Base-by-base conservation (phyloP, 2,113 vertebrate genomes). In the Tiliqua scincoides region DNA sequence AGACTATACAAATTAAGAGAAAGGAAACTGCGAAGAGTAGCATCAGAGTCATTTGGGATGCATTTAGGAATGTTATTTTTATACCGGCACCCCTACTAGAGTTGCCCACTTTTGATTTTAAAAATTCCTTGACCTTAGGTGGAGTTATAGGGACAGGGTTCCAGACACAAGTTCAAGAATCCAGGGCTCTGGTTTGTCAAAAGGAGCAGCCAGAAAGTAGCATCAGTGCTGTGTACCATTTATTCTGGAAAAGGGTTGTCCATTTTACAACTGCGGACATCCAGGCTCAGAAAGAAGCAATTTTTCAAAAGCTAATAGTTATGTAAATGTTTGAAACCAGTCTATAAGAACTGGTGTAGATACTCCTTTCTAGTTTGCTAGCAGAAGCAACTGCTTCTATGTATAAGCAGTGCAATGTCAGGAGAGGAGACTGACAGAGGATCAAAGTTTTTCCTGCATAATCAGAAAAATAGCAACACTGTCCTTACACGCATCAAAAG, bases 21-120 rank as follows among this genome's bases (percentile, higher is more conserved):
- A 75, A 74, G 25, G 72, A 75, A 74, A 72, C 80, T 88, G 87
- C 82, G 87, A 88, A 86, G 87, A 80, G 61, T 35, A 73, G 80
- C 80, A 88, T 68, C 12, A 15, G 10, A 57, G 17, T 57, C 12
- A 32, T 68, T 54, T 54, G 21, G 18, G 65, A 82, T 48, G n/a
- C 0, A 52, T 75, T 54, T 35, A 87, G 30, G 86, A 92, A 59
- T 27, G 65, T 11, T 21, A 21, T 43, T 67, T 48, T 81, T n/a
- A 67, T 48, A 43, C 40, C 32, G 27, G 18, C 1, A 63, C 43
- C 3, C 25, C 59, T 27, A 8, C 30, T 79, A 63, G 35, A 27
- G 25, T 35, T 65, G 23, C 3, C 4, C 12, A 43, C 61, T 63
- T 27, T 43, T 52, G n/a, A 23, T 82, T 82, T 70, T 25, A 37